phyloP scores from a whole-genome alignment of 2,888 invertebrate genomes.

The Xestia sexstrigata region DNA sequence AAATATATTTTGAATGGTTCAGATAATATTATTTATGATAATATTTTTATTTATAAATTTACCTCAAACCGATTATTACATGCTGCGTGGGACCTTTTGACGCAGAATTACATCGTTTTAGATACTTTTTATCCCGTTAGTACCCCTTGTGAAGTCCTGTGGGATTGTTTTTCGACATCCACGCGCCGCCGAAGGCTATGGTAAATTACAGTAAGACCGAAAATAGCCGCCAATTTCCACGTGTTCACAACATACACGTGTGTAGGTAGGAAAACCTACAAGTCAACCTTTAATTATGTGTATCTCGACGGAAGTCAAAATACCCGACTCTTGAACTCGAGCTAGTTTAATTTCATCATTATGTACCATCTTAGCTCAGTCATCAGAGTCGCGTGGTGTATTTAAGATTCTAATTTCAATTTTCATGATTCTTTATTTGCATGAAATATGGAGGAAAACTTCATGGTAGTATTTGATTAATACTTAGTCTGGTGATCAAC shows the following conservation, averaged over 20 bases:
- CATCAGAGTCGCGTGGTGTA: neutral
- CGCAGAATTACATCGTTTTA: neutral
- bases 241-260: neutral
- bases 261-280: neutral
- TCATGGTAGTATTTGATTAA: neutral
- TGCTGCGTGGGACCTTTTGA: neutral
- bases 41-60: too few relatives aligned
- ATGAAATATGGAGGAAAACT: neutral
- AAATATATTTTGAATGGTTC: too few relatives aligned
- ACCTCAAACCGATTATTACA: neutral
- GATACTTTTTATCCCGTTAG: neutral
- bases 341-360: conserved; percentile 16
- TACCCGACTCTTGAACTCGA: neutral
- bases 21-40: too few relatives aligned
- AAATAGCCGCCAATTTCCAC: conserved; percentile 2
- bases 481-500: neutral
- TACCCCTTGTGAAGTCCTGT: neutral
- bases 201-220: neutral
- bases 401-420: too few relatives aligned
- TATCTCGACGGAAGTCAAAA: neutral
- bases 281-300: neutral
- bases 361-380: neutral
- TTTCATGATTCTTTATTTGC: too few relatives aligned
- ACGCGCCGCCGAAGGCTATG: neutral
- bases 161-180: neutral